Conservation (phyloP, 53 echinoderm and acorn worm genomes). For the Antedon mediterranea region DNA sequence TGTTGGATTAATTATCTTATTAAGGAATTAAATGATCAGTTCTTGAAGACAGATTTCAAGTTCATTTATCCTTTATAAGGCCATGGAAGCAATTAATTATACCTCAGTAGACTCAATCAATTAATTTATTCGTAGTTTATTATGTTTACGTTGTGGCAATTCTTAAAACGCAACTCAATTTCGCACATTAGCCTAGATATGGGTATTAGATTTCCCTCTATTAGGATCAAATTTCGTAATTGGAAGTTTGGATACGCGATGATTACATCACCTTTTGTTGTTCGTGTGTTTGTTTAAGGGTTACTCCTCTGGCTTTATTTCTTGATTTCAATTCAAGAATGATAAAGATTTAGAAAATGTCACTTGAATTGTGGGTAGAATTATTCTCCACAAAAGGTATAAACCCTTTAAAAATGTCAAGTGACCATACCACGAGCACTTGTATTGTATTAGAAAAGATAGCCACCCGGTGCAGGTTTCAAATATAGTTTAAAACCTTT, state of each 20-base stretch:
- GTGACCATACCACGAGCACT: too few species aligned
- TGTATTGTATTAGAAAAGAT: too few species aligned
- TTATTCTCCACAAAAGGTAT: too few species aligned
- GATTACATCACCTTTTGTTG: background rate
- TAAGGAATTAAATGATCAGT: background rate
- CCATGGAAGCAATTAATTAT: background rate
- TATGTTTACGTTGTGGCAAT: background rate
- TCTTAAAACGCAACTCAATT: background rate
- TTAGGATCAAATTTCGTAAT: background rate
- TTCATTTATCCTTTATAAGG: background rate
- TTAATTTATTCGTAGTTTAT: background rate
- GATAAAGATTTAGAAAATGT: too few species aligned
- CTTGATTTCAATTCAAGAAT: too few species aligned
- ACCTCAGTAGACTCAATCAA: background rate
- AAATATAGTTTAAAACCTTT: too few species aligned
- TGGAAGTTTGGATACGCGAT: background rate
- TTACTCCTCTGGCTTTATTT: background rate
- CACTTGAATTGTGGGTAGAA: too few species aligned
- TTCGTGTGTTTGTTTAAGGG: background rate
- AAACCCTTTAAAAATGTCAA: too few species aligned
- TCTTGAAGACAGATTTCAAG: background rate
- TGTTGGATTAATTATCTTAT: background rate
- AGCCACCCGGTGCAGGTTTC: too few species aligned
- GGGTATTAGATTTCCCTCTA: background rate
- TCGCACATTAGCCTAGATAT: background rate